A percentile compares a stretch with the other conserved stretches of the same genome.
Conservation (phyloP, 2,113 vertebrate genomes). For the Crypturellus undulatus region DNA sequence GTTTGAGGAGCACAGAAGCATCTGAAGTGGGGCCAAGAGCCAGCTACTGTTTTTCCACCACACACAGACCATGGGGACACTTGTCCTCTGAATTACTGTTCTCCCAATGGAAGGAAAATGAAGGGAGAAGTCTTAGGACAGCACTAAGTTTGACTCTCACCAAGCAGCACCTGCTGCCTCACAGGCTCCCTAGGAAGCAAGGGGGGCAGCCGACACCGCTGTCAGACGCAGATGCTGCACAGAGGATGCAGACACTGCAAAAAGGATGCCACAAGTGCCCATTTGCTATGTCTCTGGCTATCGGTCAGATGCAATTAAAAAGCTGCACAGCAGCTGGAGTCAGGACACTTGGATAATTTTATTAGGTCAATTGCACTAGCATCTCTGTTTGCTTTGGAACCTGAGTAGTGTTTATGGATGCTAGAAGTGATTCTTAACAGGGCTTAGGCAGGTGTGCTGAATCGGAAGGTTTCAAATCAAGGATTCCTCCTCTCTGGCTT, state of each 20-base stretch:
- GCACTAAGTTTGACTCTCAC: neutral
- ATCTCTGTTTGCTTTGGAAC: neutral
- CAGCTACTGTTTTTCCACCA: neutral
- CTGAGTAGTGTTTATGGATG: neutral
- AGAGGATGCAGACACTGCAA: accelerated
- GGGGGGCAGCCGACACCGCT: accelerated
- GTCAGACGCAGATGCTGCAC: accelerated
- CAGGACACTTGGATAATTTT: neutral
- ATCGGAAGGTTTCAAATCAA: neutral
- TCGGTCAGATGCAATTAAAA: neutral
- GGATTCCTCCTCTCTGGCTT: neutral
- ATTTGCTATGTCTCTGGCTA: accelerated
- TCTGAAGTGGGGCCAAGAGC: neutral
- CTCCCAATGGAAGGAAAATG: neutral
- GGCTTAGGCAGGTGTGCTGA: neutral
- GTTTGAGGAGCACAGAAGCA: neutral
- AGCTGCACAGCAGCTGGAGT: slow-evolving; percentile 17
- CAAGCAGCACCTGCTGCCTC: slow-evolving; percentile 4
- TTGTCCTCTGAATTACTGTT: neutral
- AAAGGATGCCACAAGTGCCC: neutral
- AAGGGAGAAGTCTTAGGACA: neutral
- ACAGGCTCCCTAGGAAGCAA: neutral
- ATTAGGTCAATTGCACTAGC: neutral
- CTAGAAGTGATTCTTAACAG: neutral
- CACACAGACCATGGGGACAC: neutral